Evolutionary conservation across 2,113 vertebrate genomes (phyloP), one percentile per base, ranked within the genome.

Genomic region (Mormoops blainvillei): DNA sequence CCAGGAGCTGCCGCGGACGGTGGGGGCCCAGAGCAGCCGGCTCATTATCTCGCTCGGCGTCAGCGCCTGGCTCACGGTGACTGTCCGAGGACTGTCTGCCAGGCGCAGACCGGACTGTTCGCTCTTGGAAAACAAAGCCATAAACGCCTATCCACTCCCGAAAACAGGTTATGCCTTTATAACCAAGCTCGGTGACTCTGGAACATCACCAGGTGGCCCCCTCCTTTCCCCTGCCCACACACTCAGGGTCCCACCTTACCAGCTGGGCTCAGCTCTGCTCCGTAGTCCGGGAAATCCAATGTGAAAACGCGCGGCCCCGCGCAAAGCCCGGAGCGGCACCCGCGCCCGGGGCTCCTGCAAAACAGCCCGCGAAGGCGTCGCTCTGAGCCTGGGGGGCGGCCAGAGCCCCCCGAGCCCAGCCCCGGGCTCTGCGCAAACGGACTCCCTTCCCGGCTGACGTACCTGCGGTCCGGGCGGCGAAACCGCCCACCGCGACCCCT

Each of bases 391-490:
- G 24, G n/a, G n/a, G 45, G 26, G 18, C 14, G 45, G 43, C 19
- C 33, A 8, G 5, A 31, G 28, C 5, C 26, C 33, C 33, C 65
- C 26, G 11, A 6, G 3, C 28, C 45, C 91, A 50, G 28, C n/a
- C 26, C 20, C 68, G 2, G n/a, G 13, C 48, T 38, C 38, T 48
- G 20, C 7, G 61, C 83, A 4, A 14, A 33, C 50, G 3, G 33
- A 78, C 80, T 70, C 87, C 56, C 58, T 70, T 90, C 38, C 58
- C 15, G 3, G 56, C 36, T 0, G 45, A 28, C 11, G 8, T 0
- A 13, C 31, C 4, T 1, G 22, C 1, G 36, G 19, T 50, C 26
- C 14, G 12, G 2, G 20, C 3, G 24, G 36, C 28, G 3, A 28
- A 45, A 18, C 4, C 12, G n/a, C 31, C 52, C 3, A 7, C 45